These are phyloP conservation scores for Dicerorhinus sumatrensis DNA, from an alignment of 2,113 vertebrate genomes.

Conservation along the genomic window DNA sequence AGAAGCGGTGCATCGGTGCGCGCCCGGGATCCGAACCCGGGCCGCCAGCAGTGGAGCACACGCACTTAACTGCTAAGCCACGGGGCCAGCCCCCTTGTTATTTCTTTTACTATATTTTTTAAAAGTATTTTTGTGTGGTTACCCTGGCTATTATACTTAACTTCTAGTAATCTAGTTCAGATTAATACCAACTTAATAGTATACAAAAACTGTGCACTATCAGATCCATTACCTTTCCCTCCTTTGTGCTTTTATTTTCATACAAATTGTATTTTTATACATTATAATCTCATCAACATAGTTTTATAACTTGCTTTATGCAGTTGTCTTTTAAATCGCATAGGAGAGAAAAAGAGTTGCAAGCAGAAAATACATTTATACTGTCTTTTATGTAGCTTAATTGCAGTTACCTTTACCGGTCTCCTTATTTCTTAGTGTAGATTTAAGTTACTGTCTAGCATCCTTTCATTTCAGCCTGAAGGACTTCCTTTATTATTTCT, in stretches of 20 bases:
- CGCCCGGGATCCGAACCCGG: too few relatives aligned
- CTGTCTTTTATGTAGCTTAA: neutral
- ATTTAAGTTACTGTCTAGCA: neutral
- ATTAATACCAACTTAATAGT: neutral
- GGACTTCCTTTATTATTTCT: neutral
- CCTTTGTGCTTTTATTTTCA: neutral
- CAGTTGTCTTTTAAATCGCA: neutral
- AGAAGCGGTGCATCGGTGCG: too few relatives aligned
- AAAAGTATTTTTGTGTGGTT: neutral
- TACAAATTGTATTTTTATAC: neutral
- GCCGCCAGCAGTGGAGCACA: too few relatives aligned
- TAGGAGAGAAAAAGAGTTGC: neutral
- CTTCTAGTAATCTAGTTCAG: neutral
- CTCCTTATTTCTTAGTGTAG: neutral
- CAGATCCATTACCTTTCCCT: neutral
- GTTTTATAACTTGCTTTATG: constrained; percentile 21
- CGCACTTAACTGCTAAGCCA: too few relatives aligned
- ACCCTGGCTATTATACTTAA: neutral
- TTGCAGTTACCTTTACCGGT: neutral
- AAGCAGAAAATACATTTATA: neutral
- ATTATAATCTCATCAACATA: neutral
- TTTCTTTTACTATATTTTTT: neutral
- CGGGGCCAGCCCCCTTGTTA: neutral
- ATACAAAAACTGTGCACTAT: neutral
- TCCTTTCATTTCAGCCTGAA: neutral